Evolutionary conservation across 37 sponge, comb jelly and placozoan genomes (phyloP).

Genomic region (Crambe crambe): DNA sequence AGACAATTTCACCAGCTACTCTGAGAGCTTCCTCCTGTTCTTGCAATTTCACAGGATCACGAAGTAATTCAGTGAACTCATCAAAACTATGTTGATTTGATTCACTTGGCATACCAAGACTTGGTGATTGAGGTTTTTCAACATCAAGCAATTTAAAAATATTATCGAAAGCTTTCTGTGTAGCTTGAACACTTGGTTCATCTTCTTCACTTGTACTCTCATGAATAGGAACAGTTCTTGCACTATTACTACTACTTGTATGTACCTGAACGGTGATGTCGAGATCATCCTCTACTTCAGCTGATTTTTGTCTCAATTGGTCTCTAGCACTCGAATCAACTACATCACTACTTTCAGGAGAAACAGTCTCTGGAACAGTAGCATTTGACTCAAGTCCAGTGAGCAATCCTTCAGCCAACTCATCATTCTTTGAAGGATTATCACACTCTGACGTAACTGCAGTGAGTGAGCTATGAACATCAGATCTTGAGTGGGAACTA

Average conservation of each 20-base stretch:
- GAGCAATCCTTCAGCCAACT: too few relatives aligned
- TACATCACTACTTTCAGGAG: too few relatives aligned
- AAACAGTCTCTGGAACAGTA: too few relatives aligned
- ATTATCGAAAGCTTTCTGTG: slow-evolving; percentile 1
- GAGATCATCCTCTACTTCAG: background rate
- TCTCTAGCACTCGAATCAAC: too few relatives aligned
- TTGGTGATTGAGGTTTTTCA: slow-evolving; percentile 2
- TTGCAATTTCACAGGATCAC: slow-evolving; percentile 2
- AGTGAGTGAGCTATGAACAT: background rate
- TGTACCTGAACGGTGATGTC: background rate
- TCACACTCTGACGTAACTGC: background rate
- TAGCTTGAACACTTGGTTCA: background rate
- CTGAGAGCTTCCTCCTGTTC: background rate
- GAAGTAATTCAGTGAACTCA: slow-evolving; percentile 17
- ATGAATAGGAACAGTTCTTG: background rate
- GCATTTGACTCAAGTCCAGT: too few relatives aligned
- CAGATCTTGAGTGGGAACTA: background rate
- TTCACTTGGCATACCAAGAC: too few relatives aligned
- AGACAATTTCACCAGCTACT: background rate
- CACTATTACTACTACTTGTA: background rate
- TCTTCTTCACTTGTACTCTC: slow-evolving; percentile 7
- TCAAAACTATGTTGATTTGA: slow-evolving; percentile 6
- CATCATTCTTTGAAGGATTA: too few relatives aligned
- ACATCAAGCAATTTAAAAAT: slow-evolving; percentile 12
- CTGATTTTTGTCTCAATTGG: too few relatives aligned